phyloP scores from a whole-genome alignment of 2,888 invertebrate genomes.

The Orthonevra nobilis region DNA sequence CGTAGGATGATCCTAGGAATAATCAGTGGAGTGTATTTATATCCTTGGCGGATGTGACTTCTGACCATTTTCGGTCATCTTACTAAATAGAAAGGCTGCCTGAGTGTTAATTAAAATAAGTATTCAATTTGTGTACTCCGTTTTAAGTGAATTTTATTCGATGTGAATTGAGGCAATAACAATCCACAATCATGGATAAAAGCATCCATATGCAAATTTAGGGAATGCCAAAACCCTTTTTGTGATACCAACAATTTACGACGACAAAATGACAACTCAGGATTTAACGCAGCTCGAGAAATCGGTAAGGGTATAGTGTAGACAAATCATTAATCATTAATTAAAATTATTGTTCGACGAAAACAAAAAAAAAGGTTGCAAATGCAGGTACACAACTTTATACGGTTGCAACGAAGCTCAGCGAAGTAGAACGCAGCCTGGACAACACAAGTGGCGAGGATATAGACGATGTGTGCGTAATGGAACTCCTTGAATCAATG shows the following conservation, averaged over 20 bases:
- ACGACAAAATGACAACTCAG: constrained; percentile 51
- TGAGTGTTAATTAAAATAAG: constrained; percentile 26
- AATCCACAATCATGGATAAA: constrained; percentile 1
- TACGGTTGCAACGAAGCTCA: constrained; percentile 87
- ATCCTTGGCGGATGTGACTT: constrained; percentile 48
- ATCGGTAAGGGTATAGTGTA: constrained; percentile 44
- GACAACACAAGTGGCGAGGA: constrained; percentile 74
- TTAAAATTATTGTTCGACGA: neutral
- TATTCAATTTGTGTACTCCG: neutral
- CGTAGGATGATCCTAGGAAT: too few relatives aligned
- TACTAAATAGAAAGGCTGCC: constrained; percentile 22
- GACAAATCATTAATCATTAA: neutral
- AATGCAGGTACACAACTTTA: constrained; percentile 87
- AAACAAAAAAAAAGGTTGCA: constrained; percentile 85
- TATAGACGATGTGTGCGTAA: constrained; percentile 84
- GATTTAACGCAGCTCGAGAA: constrained; percentile 59
- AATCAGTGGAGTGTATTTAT: constrained; percentile 56
- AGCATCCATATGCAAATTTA: constrained; percentile 21
- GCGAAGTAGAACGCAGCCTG: constrained; percentile 84
- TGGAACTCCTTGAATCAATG: constrained; percentile 88
- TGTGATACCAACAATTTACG: constrained; percentile 7
- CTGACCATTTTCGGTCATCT: constrained; percentile 35
- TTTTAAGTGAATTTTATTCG: too few relatives aligned
- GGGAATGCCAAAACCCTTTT: constrained; percentile 2
- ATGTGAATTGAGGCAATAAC: constrained; percentile 30